These are phyloP conservation scores for Ormyrus thymus DNA, from an alignment of 2,888 invertebrate genomes.

Conservation along the genomic window DNA sequence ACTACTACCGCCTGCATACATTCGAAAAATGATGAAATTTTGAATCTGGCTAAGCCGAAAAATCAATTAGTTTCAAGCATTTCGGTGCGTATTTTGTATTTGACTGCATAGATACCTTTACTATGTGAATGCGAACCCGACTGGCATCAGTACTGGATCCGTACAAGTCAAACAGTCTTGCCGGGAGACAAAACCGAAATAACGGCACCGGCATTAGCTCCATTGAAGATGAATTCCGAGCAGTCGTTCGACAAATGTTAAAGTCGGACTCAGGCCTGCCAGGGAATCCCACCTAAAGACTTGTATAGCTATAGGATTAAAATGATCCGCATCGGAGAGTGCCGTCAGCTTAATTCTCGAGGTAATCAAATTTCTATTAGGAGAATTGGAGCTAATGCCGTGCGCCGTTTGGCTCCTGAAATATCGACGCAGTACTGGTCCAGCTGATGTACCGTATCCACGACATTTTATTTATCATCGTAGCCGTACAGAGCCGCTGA, in stretches of 20 bases:
- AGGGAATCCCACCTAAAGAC: not conserved
- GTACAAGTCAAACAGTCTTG: not conserved
- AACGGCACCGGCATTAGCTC: constrained; percentile 5
- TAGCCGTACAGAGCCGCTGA: not conserved
- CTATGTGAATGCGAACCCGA: constrained; percentile 1
- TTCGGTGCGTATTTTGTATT: not conserved
- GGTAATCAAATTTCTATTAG: constrained; percentile 44
- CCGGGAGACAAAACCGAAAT: not conserved
- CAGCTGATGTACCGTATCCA: too few species aligned
- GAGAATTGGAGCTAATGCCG: not conserved
- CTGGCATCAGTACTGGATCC: constrained; percentile 20
- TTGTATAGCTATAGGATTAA: constrained; percentile 17
- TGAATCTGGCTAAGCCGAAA: not conserved
- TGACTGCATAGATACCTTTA: not conserved
- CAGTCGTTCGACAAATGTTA: not conserved
- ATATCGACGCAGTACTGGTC: constrained; percentile 36
- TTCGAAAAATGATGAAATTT: not conserved
- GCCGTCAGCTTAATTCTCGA: constrained; percentile 23
- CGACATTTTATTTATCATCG: too few species aligned
- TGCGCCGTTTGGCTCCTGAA: not conserved
- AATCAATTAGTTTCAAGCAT: constrained; percentile 11
- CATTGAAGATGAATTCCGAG: constrained; percentile 8
- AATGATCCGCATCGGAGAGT: constrained; percentile 9
- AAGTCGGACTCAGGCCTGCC: not conserved
- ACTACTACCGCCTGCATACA: too few species aligned